Evolutionary conservation across 1,140 invertebrate species (phyloP), one percentile per base, ranked within the genome.

Genomic region (Neodiprion virginianus): DNA sequence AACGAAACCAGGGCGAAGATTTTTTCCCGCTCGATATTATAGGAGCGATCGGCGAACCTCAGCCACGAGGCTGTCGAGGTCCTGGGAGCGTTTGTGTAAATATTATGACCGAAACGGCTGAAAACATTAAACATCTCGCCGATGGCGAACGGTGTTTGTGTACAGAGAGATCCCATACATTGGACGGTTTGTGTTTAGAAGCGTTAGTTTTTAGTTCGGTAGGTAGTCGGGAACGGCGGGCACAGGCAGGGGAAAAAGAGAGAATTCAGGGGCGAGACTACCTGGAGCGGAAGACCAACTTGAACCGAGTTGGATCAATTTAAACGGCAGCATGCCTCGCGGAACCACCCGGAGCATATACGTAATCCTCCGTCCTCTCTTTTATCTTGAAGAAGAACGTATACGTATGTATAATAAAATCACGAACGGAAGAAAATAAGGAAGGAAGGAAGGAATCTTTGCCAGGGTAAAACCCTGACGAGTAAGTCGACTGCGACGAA

Each of bases 291-390:
- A 80, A 80, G 84, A 86, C 28, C 28, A 40, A 40, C 2, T 40
- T 40, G 28, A 87, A 85, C 82, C 83, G 75, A 80, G 80, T 78
- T 84, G 82, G 87, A 87, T 88, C 86, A 84, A 87, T 87, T 87
- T 83, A 84, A 87, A 88, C 82, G 81, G 81, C 78, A 74, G 74
- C 77, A 74, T 74, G 75, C 28, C 28, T 40, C 28, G 28, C 28
- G 5, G 28, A 40, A 40, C 28, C 28, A 40, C 28, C 28, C 28
- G 28, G 28, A 5, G 28, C 28, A 40, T 21, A 21, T 21, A 21
- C 17, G 17, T 21, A 21, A 21, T 21, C 17, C 17, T 21, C 17
- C 17, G 17, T 21, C 17, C 17, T 21, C 17, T 21, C 17, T 21
- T 21, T 21, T 21, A 21, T 40, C 28, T 5, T 5, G 28, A 40